A percentile compares a stretch with the other conserved stretches of the same genome.
These are phyloP conservation scores for Rhinoraja longicauda DNA, from an alignment of 2,797 vertebrate species.

Conservation along the genomic window DNA sequence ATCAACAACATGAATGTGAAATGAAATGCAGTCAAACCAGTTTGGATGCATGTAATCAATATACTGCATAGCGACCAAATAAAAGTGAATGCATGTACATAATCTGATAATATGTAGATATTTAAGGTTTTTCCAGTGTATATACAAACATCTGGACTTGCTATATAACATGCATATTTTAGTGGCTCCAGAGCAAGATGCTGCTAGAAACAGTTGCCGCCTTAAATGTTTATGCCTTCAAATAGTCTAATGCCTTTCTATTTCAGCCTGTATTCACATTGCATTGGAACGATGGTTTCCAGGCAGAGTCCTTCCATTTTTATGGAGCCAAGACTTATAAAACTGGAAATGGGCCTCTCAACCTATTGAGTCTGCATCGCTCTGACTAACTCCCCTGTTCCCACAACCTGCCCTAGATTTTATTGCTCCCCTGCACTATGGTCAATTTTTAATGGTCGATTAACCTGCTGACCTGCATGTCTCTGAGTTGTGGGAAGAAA, in stretches of 20 bases:
- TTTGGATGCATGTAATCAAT: not conserved
- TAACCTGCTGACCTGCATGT: too few relatives aligned
- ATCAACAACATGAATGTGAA: not conserved
- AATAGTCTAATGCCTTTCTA: not conserved
- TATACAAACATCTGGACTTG: not conserved
- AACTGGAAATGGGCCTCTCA: too few relatives aligned
- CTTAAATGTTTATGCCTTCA: not conserved
- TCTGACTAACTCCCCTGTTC: too few relatives aligned
- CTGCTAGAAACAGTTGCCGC: not conserved
- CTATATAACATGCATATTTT: not conserved
- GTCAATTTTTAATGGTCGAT: too few relatives aligned
- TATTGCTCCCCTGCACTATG: too few relatives aligned
- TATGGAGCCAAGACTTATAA: too few relatives aligned
- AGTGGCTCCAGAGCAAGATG: not conserved
- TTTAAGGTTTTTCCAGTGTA: not conserved
- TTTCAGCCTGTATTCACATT: not conserved
- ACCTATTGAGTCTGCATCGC: too few relatives aligned
- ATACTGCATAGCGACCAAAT: not conserved
- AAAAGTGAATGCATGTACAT: not conserved
- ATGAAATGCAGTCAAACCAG: not conserved
- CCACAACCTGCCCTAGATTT: too few relatives aligned
- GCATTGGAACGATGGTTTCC: not conserved
- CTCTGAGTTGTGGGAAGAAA: too few relatives aligned
- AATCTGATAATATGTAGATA: slow-evolving; percentile 24
- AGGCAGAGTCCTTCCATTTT: not conserved